Evolutionary conservation across 1,140 invertebrate genomes (phyloP), one percentile per base, ranked within the genome.

Genomic region (Apis cerana): DNA sequence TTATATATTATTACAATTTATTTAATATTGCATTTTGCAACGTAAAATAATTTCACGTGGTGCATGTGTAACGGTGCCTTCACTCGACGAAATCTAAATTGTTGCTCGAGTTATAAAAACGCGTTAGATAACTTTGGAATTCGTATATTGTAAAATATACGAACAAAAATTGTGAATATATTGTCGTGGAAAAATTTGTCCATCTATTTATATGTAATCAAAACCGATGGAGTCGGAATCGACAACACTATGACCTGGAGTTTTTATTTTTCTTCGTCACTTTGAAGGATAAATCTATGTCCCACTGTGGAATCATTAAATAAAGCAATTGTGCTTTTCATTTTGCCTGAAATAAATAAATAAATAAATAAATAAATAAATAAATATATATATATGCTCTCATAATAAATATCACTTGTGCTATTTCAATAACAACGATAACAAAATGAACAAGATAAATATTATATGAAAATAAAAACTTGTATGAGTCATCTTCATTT

Each of bases 201-300:
- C 62, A 72, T 82, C 67, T 89, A 83, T 75, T 80, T 83, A 71
- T 83, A 65, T 85, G 68, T 72, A 3, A 69, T 82, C 80, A 82
- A 65, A 75, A 85, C 77, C 88, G 76, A 59, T 86, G 72, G 33
- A 43, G 21, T 64, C 82, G 72, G 77, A 80, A 75, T 86, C 80
- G 75, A 85, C 80, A 59, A 85, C 80, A 86, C 76, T 88, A 64
- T 83, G 86, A 75, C 59, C 68, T 23, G 86, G 81, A 76, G 62
- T 78, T 86, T 80, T 75, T 82, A 54, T 76, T 70, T 70, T 91
- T 70, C 78, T 88, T 61, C 89, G 84, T 87, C 89, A 90, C 19
- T 79, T 83, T 84, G 86, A 77, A 19, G 87, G 83, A 65, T 89
- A 89, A 82, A 61, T 90, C 65, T 89, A 78, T 91, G 91, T 69